phyloP scores from a whole-genome alignment of 2,113 vertebrate genomes.

The Salvelinus alpinus region DNA sequence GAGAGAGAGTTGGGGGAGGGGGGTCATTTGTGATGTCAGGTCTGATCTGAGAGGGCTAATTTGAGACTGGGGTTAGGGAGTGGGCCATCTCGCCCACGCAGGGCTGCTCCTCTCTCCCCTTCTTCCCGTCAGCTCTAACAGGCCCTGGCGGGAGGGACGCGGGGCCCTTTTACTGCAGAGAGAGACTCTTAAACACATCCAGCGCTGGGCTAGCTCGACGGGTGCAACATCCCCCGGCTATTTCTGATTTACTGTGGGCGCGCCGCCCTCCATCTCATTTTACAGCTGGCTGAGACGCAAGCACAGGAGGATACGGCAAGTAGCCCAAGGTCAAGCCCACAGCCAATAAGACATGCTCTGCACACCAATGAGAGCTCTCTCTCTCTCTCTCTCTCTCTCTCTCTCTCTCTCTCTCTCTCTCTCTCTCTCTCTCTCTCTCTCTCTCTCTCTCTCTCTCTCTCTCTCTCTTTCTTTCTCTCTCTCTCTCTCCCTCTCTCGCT shows the following conservation, averaged over 20 bases:
- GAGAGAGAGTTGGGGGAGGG: neutral
- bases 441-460: neutral
- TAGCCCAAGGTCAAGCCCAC: constrained; percentile 68
- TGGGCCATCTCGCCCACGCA: constrained; percentile 23
- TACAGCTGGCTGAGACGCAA: constrained; percentile 68
- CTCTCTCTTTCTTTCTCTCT: too few relatives aligned
- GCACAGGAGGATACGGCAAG: constrained; percentile 63
- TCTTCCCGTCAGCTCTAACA: constrained; percentile 12
- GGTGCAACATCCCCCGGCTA: constrained; percentile 50
- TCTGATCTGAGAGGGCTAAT: constrained; percentile 32
- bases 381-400: neutral
- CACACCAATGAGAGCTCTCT: constrained; percentile 33
- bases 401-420: too few relatives aligned
- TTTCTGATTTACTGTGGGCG: constrained; percentile 71
- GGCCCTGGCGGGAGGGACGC: constrained; percentile 30
- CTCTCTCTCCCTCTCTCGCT: neutral
- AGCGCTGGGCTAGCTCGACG: constrained; percentile 7
- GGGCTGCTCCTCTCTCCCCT: constrained; percentile 22
- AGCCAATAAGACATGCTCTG: constrained; percentile 45
- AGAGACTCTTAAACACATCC: constrained; percentile 55
- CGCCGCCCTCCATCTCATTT: constrained; percentile 71
- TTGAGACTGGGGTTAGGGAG: constrained; percentile 37
- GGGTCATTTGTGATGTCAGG: constrained; percentile 37
- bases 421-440: neutral
- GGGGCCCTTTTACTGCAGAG: constrained; percentile 53